phyloP scores from a whole-genome alignment of 2,113 vertebrate species.

The Pollachius pollachius region DNA sequence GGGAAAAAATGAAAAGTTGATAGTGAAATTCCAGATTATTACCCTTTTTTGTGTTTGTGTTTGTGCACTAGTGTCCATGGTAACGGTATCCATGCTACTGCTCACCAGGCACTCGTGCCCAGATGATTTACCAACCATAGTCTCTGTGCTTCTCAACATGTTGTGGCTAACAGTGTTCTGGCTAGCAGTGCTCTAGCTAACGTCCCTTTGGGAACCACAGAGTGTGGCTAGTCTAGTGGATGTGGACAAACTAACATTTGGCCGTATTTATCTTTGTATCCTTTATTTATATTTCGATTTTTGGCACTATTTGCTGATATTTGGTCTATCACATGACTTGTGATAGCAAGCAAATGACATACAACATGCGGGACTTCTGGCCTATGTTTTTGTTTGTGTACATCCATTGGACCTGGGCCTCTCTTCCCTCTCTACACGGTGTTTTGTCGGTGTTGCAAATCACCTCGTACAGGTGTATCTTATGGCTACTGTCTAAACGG shows the following conservation, averaged over 20 bases:
- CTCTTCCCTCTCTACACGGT: constrained; percentile 20
- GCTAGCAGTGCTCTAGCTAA: background rate
- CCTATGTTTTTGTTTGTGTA: constrained; percentile 2
- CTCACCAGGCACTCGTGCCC: constrained; percentile 41
- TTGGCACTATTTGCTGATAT: no score
- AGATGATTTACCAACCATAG: constrained; percentile 38
- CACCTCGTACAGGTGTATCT: constrained; percentile 27
- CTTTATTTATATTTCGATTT: no score
- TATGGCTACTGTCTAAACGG: constrained; percentile 31
- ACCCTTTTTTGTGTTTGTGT: background rate
- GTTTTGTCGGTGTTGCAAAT: constrained; percentile 28
- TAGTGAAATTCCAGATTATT: no score
- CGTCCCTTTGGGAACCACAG: constrained; percentile 38
- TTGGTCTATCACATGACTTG: no score
- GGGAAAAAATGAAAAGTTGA: no score
- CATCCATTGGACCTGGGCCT: constrained; percentile 23
- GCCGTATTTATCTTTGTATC: background rate
- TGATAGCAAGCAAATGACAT: background rate
- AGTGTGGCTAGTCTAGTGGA: constrained; percentile 42
- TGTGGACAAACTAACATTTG: constrained; percentile 1
- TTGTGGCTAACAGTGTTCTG: background rate
- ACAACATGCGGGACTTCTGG: background rate
- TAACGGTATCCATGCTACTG: background rate
- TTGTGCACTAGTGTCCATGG: background rate
- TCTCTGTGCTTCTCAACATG: background rate